These are phyloP conservation scores for Mustela nigripes DNA, from an alignment of 2,113 vertebrate species.

Conservation along the genomic window DNA sequence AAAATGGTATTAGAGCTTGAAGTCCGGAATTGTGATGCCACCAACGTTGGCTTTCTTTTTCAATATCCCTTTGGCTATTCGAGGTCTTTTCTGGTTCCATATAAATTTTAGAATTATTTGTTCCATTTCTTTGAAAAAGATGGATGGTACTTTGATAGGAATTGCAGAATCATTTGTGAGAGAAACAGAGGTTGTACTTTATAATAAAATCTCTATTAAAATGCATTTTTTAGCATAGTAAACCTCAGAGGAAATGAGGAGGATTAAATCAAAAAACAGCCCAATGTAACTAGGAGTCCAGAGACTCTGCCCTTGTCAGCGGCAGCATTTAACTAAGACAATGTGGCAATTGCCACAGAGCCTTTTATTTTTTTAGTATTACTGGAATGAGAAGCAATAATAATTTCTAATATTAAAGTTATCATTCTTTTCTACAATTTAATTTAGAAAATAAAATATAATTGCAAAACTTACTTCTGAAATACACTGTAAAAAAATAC, in stretches of 20 bases:
- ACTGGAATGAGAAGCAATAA: conserved; percentile 9
- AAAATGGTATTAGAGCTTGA: not conserved
- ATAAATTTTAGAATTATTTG: no score
- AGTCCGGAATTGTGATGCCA: no score
- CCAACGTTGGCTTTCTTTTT: no score
- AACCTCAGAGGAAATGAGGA: not conserved
- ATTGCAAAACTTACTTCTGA: not conserved
- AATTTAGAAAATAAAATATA: conserved; percentile 25
- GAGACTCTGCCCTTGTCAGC: not conserved
- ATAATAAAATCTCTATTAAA: conserved; percentile 44
- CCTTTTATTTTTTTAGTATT: conserved; percentile 35
- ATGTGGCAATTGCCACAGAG: not conserved
- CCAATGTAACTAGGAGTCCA: not conserved
- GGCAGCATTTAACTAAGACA: not conserved
- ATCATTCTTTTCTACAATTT: conserved; percentile 35
- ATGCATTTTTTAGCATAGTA: not conserved
- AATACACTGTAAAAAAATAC: not conserved
- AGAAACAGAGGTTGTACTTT: not conserved
- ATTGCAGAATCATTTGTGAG: not conserved
- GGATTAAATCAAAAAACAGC: not conserved
- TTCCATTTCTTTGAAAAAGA: no score
- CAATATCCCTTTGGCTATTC: no score
- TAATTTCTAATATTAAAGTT: conserved; percentile 42
- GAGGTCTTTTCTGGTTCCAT: no score
- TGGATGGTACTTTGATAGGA: no score